Conservation (phyloP, 2,113 vertebrate genomes). For the Leptobrachium ailaonicum region DNA sequence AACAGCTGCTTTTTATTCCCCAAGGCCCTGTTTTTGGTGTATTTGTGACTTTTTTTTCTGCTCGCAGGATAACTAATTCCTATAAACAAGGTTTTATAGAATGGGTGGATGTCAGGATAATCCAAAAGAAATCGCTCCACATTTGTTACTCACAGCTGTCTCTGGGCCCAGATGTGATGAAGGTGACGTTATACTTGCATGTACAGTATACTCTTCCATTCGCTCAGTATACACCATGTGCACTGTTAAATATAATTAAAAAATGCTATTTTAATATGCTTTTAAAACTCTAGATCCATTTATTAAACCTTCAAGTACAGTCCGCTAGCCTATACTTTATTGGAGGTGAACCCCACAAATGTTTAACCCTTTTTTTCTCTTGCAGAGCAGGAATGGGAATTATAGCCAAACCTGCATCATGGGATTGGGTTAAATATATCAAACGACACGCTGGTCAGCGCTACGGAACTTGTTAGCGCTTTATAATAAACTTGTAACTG, state of each 20-base stretch:
- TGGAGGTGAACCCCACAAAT: too few species aligned
- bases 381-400: too few species aligned
- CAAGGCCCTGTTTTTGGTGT: not conserved
- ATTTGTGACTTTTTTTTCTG: not conserved
- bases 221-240: not conserved
- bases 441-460: too few species aligned
- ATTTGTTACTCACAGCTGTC: not conserved
- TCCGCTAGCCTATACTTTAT: too few species aligned
- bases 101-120: constrained; percentile 3
- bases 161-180: not conserved
- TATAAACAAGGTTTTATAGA: not conserved
- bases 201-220: too few species aligned
- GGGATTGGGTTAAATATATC: too few species aligned
- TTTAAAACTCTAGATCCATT: too few species aligned
- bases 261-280: not conserved
- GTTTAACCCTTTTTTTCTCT: too few species aligned
- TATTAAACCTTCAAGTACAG: too few species aligned
- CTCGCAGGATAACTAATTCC: not conserved
- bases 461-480: too few species aligned
- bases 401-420: too few species aligned
- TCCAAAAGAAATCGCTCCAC: not conserved
- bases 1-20: not conserved
- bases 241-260: not conserved
- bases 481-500: too few species aligned
- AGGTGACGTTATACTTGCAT: not conserved